Percentiles rank a stretch among this genome's conserved stretches.
Evolutionary conservation across 2,888 invertebrate genomes (phyloP).

Genomic region (Orthosia incerta): DNA sequence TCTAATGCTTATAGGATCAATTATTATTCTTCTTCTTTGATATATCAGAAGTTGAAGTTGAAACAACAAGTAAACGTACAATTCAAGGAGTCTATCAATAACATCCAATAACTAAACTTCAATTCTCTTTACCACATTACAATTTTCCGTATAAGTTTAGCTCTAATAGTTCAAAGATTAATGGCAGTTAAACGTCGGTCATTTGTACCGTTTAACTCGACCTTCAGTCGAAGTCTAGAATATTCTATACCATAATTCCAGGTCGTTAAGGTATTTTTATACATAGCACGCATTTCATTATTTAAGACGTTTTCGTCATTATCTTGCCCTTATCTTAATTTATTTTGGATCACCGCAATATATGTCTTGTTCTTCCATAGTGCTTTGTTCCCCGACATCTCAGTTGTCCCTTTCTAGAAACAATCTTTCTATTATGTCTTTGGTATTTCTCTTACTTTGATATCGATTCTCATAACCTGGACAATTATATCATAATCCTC

Average conservation of each 20-base stretch:
- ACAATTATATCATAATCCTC: too few relatives aligned
- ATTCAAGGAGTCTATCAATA: conserved; percentile 3
- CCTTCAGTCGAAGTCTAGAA: conserved; percentile 28
- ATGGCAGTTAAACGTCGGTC: conserved; percentile 23
- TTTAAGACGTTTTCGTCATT: too few relatives aligned
- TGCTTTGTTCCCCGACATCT: too few relatives aligned
- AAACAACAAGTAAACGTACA: background rate
- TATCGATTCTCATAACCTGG: too few relatives aligned
- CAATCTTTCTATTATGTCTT: too few relatives aligned
- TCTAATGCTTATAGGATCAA: too few relatives aligned
- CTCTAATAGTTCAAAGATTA: conserved; percentile 36
- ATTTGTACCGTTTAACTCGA: conserved; percentile 15
- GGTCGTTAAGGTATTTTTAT: background rate
- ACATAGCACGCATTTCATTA: background rate
- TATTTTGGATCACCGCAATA: too few relatives aligned
- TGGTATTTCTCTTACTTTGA: too few relatives aligned
- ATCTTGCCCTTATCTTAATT: too few relatives aligned
- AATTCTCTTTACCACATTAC: background rate
- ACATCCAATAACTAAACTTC: background rate
- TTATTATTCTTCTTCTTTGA: background rate
- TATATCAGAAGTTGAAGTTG: too few relatives aligned
- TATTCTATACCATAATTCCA: conserved; percentile 28
- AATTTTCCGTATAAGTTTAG: conserved; percentile 1
- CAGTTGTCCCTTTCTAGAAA: too few relatives aligned
- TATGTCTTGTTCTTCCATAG: too few relatives aligned